Percentiles rank a stretch among this genome's conserved stretches.
Conservation (phyloP, 2,888 invertebrate species). For the Pterostichus niger region DNA sequence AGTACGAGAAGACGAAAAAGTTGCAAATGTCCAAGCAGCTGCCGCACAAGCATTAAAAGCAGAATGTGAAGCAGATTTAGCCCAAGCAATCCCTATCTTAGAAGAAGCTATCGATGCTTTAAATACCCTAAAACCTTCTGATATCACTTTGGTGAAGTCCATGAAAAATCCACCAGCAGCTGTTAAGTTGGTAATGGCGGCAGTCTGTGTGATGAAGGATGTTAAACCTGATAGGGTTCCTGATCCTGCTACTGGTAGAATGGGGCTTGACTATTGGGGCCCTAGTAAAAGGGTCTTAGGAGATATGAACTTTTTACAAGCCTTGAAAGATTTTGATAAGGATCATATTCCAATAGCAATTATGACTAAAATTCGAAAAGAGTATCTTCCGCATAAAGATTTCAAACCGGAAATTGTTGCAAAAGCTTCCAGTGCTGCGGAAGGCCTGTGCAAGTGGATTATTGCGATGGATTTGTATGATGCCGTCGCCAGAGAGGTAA, state of each 20-base stretch:
- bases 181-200: slow-evolving; percentile 91
- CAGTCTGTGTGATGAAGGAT: slow-evolving; percentile 93
- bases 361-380: slow-evolving; percentile 87
- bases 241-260: slow-evolving; percentile 84
- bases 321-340: slow-evolving; percentile 89
- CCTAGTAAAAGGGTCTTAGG: slow-evolving; percentile 90
- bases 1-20: slow-evolving; percentile 92
- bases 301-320: slow-evolving; percentile 89
- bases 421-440: slow-evolving; percentile 96
- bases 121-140: slow-evolving; percentile 90
- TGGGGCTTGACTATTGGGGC: slow-evolving; percentile 90
- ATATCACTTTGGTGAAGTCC: slow-evolving; percentile 91
- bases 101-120: slow-evolving; percentile 88
- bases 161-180: slow-evolving; percentile 93
- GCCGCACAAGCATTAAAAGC: slow-evolving; percentile 89
- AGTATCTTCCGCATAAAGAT: slow-evolving; percentile 86
- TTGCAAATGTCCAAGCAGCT: slow-evolving; percentile 92
- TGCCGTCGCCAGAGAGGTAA: slow-evolving; percentile 86
- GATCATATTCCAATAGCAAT: slow-evolving; percentile 88
- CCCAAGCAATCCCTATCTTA: slow-evolving; percentile 90
- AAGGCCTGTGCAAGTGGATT: slow-evolving; percentile 95
- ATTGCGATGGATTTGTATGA: slow-evolving; percentile 95
- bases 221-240: slow-evolving; percentile 87
- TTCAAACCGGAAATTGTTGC: slow-evolving; percentile 90
- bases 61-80: slow-evolving; percentile 96